A percentile compares a stretch with the other conserved stretches of the same genome.
phyloP scores from a whole-genome alignment of 2,888 invertebrate species.

The Drosophila neotestacea region DNA sequence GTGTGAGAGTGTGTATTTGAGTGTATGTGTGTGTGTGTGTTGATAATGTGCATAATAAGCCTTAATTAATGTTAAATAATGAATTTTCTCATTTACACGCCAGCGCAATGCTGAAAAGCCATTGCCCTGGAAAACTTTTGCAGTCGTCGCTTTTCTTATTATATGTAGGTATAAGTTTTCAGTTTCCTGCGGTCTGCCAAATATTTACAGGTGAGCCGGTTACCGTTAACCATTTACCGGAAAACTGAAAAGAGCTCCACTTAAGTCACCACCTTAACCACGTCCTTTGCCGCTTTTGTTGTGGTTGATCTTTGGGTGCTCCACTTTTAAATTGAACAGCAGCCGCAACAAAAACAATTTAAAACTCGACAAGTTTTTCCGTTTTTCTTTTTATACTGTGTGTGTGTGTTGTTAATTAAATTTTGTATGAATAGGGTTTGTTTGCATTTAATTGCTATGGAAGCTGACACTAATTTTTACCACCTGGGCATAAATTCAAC shows the following conservation, averaged over 20 bases:
- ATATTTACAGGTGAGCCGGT: conserved; percentile 59
- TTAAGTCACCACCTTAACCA: conserved; percentile 13
- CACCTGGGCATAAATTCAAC: not conserved
- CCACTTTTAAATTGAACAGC: conserved; percentile 23
- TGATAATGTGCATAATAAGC: conserved; percentile 79
- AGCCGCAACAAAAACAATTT: conserved; percentile 68
- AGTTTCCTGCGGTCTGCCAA: conserved; percentile 47
- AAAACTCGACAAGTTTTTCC: conserved; percentile 38
- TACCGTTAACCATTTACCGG: conserved; percentile 27
- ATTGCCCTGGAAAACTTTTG: conserved; percentile 42
- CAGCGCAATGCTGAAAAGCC: conserved; percentile 58
- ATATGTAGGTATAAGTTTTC: conserved; percentile 37
- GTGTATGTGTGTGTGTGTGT: conserved; percentile 51
- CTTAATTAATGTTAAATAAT: conserved; percentile 82
- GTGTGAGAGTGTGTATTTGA: conserved; percentile 53
- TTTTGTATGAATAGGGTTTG: conserved; percentile 48
- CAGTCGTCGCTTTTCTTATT: conserved; percentile 43
- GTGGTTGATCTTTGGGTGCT: conserved; percentile 52
- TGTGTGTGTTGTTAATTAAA: conserved; percentile 50
- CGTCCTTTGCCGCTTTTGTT: conserved; percentile 53
- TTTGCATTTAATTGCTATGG: conserved; percentile 30
- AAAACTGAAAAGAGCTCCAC: conserved; percentile 13
- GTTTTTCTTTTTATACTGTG: conserved; percentile 6
- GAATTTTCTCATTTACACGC: conserved; percentile 78
- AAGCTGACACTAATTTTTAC: conserved; percentile 5